These are phyloP conservation scores for Arvicola amphibius DNA, from an alignment of 2,797 vertebrate genomes.

Conservation along the genomic window DNA sequence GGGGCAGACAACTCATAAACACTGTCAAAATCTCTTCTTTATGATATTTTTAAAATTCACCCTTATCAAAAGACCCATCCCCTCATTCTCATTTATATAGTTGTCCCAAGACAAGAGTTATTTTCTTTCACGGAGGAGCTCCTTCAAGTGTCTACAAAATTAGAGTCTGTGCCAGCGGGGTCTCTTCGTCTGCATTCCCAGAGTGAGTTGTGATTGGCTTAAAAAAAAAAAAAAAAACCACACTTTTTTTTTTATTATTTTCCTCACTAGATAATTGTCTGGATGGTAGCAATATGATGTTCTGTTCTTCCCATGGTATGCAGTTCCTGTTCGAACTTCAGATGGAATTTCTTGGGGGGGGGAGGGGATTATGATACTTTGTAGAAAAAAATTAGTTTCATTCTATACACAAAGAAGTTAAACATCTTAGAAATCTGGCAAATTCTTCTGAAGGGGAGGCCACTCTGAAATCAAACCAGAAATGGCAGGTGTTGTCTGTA, in stretches of 20 bases:
- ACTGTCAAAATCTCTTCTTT: constrained; percentile 39
- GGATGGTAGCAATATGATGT: constrained; percentile 79
- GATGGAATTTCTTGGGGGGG: constrained; percentile 76
- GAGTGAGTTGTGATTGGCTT: constrained; percentile 82
- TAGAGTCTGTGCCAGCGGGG: constrained; percentile 71
- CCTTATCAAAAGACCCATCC: constrained; percentile 63
- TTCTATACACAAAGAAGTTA: background rate
- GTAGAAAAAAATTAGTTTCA: background rate
- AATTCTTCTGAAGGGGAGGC: background rate
- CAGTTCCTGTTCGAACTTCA: constrained; percentile 62
- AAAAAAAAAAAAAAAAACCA: too few relatives aligned
- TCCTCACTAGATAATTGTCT: constrained; percentile 81
- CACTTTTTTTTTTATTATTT: constrained; percentile 66
- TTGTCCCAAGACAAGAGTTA: constrained; percentile 76
- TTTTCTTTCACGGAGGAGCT: constrained; percentile 78
- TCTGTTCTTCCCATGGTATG: constrained; percentile 68
- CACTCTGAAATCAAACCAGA: background rate
- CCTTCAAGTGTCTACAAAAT: constrained; percentile 55
- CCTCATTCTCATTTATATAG: constrained; percentile 59
- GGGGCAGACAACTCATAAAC: background rate
- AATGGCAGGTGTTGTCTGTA: too few relatives aligned
- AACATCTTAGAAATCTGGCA: background rate
- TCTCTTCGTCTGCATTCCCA: constrained; percentile 75
- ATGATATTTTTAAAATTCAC: background rate
- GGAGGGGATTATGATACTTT: constrained; percentile 69